These are phyloP conservation scores for Enteromius anoplus DNA, from an alignment of 2,797 vertebrate species.

Conservation along the genomic window DNA sequence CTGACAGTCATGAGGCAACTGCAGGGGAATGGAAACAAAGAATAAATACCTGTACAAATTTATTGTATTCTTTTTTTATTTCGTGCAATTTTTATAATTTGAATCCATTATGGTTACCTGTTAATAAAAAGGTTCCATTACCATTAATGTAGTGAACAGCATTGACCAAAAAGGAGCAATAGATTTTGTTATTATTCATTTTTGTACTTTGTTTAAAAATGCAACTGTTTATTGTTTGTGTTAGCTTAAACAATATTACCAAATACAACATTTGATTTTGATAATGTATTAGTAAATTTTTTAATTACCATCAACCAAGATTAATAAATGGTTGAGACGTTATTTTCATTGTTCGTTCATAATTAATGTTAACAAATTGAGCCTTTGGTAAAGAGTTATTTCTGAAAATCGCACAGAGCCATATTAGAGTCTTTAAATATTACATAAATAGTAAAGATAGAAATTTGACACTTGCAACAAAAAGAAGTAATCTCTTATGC, in stretches of 20 bases:
- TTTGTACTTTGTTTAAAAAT: not conserved
- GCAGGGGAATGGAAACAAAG: not conserved
- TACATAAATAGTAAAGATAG: not conserved
- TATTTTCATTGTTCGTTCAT: not conserved
- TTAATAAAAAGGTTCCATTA: not conserved
- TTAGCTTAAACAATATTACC: not conserved
- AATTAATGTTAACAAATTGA: not conserved
- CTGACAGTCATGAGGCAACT: not conserved
- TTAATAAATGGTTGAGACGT: not conserved
- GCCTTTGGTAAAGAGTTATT: not conserved
- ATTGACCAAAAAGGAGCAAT: not conserved
- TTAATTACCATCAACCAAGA: not conserved
- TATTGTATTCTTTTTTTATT: not conserved
- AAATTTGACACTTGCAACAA: not conserved
- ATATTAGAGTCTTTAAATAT: slow-evolving; percentile 9
- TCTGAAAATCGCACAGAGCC: not conserved
- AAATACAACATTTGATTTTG: not conserved
- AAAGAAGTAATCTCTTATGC: not conserved
- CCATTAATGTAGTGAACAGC: not conserved
- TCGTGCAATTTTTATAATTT: not conserved
- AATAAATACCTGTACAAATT: not conserved
- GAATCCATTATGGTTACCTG: not conserved
- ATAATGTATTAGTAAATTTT: not conserved
- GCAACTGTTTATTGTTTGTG: not conserved
- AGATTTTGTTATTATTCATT: not conserved